phyloP scores from a whole-genome alignment of 2,888 invertebrate genomes.

The Folsomia candida region DNA sequence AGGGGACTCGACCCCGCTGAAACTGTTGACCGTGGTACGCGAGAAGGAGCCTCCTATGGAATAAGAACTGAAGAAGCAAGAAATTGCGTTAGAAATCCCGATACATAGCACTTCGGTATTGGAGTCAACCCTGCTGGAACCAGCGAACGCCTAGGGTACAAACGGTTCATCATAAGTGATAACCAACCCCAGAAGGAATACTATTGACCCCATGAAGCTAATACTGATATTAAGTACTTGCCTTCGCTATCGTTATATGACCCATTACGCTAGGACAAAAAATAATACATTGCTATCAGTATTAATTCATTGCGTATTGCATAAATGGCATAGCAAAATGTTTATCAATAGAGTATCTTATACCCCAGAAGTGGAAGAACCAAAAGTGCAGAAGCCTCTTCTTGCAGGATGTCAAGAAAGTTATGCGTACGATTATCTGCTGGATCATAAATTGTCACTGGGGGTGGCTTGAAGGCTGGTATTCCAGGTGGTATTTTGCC shows the following conservation, averaged over 20 bases:
- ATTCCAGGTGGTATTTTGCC: slow-evolving; percentile 64
- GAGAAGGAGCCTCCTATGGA: slow-evolving; percentile 41
- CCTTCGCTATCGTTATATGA: slow-evolving; percentile 41
- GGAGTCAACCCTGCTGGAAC: slow-evolving; percentile 35
- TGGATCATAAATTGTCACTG: slow-evolving; percentile 62
- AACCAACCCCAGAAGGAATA: too few species aligned
- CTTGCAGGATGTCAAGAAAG: slow-evolving; percentile 71
- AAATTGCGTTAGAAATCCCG: slow-evolving; percentile 40
- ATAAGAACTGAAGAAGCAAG: slow-evolving; percentile 39
- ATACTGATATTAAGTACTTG: too few species aligned
- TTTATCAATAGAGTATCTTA: too few species aligned
- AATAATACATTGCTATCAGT: too few species aligned
- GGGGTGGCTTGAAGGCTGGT: slow-evolving; percentile 65
- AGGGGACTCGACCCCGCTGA: slow-evolving; percentile 41
- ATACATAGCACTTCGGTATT: slow-evolving; percentile 40
- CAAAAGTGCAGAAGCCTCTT: slow-evolving; percentile 65
- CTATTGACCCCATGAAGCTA: too few species aligned
- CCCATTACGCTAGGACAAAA: slow-evolving; percentile 44
- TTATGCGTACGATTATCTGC: slow-evolving; percentile 60
- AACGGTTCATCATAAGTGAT: too few species aligned
- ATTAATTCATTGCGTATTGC: too few species aligned
- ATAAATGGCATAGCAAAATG: too few species aligned
- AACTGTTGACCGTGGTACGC: slow-evolving; percentile 44
- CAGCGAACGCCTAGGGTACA: slow-evolving; percentile 22
- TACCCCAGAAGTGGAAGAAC: slow-evolving; percentile 81